Conservation (phyloP, 2,888 invertebrate species). For the Acanthopleura granulata region DNA sequence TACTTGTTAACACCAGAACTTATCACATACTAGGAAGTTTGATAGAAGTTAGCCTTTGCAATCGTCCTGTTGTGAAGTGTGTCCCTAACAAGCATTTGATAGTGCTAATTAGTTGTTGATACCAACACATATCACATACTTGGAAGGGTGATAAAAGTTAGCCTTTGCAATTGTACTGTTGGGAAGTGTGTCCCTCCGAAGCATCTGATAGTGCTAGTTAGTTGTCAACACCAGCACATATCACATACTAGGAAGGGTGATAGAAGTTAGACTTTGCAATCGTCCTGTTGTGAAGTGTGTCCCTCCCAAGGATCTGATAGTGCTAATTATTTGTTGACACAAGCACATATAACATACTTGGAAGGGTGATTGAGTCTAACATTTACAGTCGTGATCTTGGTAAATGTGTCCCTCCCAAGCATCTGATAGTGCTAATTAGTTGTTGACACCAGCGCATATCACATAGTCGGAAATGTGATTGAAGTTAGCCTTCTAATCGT, state of each 20-base stretch:
- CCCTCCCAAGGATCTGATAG: constrained; percentile 4
- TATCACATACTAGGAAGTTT: background rate
- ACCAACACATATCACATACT: background rate
- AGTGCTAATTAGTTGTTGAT: background rate
- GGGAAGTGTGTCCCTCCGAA: background rate
- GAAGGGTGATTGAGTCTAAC: background rate
- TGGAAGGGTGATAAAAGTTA: background rate
- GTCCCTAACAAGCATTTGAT: background rate
- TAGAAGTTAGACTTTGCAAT: background rate
- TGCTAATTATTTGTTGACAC: background rate
- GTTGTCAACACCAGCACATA: background rate
- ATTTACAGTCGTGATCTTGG: background rate
- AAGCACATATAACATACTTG: background rate
- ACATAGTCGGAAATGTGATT: background rate
- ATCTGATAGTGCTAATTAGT: background rate
- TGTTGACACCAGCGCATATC: background rate
- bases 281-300: background rate
- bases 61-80: background rate
- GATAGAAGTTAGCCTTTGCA: background rate
- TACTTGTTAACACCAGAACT: background rate
- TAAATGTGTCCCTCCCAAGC: background rate
- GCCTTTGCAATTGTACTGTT: background rate
- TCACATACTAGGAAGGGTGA: background rate
- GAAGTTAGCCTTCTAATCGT: background rate
- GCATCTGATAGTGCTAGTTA: constrained; percentile 6